Conservation (phyloP, 2,888 invertebrate species). For the Phortica magna region DNA sequence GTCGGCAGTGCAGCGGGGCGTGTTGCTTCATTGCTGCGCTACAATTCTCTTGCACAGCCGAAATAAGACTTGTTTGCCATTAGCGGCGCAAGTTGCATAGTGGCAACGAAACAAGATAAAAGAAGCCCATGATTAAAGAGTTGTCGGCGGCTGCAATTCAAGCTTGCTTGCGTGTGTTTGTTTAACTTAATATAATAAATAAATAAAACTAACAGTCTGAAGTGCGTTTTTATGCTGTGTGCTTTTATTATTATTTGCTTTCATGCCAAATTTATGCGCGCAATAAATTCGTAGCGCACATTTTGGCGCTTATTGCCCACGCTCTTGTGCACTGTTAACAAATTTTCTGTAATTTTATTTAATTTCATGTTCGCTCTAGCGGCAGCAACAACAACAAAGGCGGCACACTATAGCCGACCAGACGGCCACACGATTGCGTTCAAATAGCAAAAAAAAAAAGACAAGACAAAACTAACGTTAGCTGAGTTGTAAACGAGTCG, state of each 20-base stretch:
- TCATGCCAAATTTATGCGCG: background rate
- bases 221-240: background rate
- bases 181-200: background rate
- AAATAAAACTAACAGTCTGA: background rate
- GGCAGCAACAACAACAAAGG: background rate
- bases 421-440: background rate
- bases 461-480: background rate
- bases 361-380: constrained; percentile 15
- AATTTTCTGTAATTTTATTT: constrained; percentile 22
- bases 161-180: background rate
- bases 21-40: constrained; percentile 10
- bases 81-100: background rate
- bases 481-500: background rate
- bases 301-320: constrained; percentile 11
- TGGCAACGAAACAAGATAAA: too few species aligned
- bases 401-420: background rate
- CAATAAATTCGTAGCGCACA: background rate
- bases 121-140: background rate
- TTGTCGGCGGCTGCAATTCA: background rate
- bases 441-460: background rate
- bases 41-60: background rate
- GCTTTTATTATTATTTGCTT: background rate
- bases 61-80: constrained; percentile 15
- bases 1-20: background rate
- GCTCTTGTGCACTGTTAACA: background rate